Evolutionary conservation across 2,797 vertebrate species (phyloP).

Genomic region (Mionectes olivaceus): DNA sequence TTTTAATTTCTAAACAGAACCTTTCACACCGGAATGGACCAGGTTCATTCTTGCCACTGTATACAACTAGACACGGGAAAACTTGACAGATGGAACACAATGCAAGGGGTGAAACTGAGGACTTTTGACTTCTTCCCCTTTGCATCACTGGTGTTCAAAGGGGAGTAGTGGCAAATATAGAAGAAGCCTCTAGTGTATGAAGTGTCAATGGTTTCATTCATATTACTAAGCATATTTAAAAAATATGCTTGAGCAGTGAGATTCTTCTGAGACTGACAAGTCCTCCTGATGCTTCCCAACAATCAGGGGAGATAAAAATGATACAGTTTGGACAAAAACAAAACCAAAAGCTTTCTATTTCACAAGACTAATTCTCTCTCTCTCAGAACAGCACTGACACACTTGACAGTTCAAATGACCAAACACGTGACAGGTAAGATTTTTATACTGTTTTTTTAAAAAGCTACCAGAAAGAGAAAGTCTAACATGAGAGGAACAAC

Average conservation of each 20-base stretch:
- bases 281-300: neutral
- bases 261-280: neutral
- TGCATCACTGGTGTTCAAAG: neutral
- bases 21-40: neutral
- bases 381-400: neutral
- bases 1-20: neutral
- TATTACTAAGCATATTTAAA: neutral
- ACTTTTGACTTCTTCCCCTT: neutral
- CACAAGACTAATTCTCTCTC: neutral
- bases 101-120: neutral
- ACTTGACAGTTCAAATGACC: neutral
- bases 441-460: neutral
- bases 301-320: neutral
- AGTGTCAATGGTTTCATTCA: neutral
- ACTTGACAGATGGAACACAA: neutral
- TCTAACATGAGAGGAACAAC: neutral
- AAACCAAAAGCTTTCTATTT: neutral
- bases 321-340: neutral
- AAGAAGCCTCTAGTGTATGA: neutral
- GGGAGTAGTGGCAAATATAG: neutral
- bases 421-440: neutral
- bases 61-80: no score
- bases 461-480: neutral
- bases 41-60: no score
- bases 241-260: neutral